Conservation (phyloP, 2,113 vertebrate genomes). For the Tinamus guttatus region DNA sequence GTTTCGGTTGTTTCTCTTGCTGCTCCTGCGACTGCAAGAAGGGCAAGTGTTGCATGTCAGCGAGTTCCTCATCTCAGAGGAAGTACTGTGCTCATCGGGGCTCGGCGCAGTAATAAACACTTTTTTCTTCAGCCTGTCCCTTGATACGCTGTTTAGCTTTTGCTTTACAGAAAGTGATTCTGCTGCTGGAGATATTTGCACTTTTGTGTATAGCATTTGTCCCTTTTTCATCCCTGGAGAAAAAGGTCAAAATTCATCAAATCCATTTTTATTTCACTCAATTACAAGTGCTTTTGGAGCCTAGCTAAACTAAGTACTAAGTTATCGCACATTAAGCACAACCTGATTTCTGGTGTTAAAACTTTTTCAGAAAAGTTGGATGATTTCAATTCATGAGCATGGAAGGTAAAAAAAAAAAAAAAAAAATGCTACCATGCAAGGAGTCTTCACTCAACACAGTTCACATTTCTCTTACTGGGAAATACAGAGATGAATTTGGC, state of each 20-base stretch:
- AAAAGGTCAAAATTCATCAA: not conserved
- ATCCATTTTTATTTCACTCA: not conserved
- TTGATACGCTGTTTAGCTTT: not conserved
- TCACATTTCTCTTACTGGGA: not conserved
- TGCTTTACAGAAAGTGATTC: not conserved
- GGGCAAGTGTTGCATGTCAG: not conserved
- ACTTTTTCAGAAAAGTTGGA: not conserved
- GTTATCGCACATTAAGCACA: rapidly evolving
- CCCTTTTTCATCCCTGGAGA: not conserved
- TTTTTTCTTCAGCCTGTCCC: not conserved
- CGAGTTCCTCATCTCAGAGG: constrained; percentile 24
- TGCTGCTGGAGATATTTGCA: not conserved
- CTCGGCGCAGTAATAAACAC: not conserved
- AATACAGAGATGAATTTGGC: not conserved
- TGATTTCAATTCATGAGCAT: not conserved
- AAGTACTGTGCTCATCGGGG: not conserved
- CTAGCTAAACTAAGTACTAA: not conserved
- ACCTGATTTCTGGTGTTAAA: not conserved
- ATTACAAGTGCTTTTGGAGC: not conserved
- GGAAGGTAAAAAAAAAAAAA: not conserved
- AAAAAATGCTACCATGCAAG: not conserved
- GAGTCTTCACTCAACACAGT: rapidly evolving
- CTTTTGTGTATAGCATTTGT: not conserved
- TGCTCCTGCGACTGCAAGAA: not conserved
- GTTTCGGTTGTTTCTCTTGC: not conserved